phyloP scores from a whole-genome alignment of 2,113 vertebrate genomes.

The Mohoua ochrocephala region DNA sequence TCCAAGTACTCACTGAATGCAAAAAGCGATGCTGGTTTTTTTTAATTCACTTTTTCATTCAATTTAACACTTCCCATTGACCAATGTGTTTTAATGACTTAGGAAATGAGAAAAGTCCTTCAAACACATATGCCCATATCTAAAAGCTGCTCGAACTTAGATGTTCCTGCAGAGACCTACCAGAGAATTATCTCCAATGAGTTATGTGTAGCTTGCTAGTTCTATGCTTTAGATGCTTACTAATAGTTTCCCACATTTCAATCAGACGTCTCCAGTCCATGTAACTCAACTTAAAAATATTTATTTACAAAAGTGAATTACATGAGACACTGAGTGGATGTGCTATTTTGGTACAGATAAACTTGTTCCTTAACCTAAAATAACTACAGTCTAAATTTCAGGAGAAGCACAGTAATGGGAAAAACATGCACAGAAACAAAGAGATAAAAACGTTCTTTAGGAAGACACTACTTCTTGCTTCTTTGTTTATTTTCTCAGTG shows the following conservation, averaged over 20 bases:
- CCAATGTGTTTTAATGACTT: not conserved
- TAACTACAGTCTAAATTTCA: not conserved
- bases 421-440: not conserved
- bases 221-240: fast-evolving
- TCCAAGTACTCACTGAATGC: not conserved
- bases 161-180: not conserved
- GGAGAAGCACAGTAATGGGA: not conserved
- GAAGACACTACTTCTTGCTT: not conserved
- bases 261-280: not conserved
- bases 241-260: not conserved
- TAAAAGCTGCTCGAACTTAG: not conserved
- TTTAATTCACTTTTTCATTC: not conserved
- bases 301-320: not conserved
- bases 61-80: not conserved
- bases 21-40: not conserved
- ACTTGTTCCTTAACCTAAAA: not conserved
- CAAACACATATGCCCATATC: not conserved
- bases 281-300: not conserved
- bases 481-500: not conserved
- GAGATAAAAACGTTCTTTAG: not conserved
- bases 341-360: not conserved
- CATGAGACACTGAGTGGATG: not conserved
- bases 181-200: not conserved
- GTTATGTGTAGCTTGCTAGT: not conserved
- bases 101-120: not conserved